Base-by-base conservation (phyloP, 2,888 invertebrate genomes). In the Diaprepes abbreviatus region DNA sequence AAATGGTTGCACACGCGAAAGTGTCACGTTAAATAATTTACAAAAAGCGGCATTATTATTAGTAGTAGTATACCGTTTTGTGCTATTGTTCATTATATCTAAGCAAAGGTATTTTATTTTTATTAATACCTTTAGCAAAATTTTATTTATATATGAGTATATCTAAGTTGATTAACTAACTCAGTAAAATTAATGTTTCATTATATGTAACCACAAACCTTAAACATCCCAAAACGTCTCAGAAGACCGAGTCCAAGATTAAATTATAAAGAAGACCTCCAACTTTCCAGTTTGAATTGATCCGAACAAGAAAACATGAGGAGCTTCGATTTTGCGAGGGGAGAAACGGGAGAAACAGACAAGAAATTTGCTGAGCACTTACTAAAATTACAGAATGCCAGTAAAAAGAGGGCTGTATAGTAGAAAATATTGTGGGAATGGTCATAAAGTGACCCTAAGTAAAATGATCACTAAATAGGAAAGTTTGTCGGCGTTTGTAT, bases 311-410 rank as follows among this genome's bases (percentile, higher is more conserved):
- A 66, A 66, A 66, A 59, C 43, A 55, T 19, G 40, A 24, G 43
- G 57, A 45, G 57, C 63, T 63, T 38, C 62, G 16, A 38, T 28
- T 31, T 21, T n/a, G 45, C 21, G 43, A 21, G 48, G 48, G 24
- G 35, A 19, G 48, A 24, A 24, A 24, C 31, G 58, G 65, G 64
- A 33, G 64, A 69, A 48, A 66, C 70, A 66, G 43, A 62, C 70
- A 66, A 71, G 70, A 71, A 70, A 71, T 66, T 71, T 52, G 57
- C 33, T 48, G 48, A 66, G 66, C 70, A 71, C 70, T 71, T 71
- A 71, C 65, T 66, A 62, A 71, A 71, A 71, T 71, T 58, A 55
- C 55, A 43, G 17, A 43, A 43, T 21, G 43, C 24, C 36, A 14
- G 50, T 16, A 52, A 50, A 52, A 48, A 12, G 9, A 52, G 33